These are phyloP conservation scores for Poeciliopsis gracilis DNA, from an alignment of 2,797 vertebrate species.

Conservation along the genomic window DNA sequence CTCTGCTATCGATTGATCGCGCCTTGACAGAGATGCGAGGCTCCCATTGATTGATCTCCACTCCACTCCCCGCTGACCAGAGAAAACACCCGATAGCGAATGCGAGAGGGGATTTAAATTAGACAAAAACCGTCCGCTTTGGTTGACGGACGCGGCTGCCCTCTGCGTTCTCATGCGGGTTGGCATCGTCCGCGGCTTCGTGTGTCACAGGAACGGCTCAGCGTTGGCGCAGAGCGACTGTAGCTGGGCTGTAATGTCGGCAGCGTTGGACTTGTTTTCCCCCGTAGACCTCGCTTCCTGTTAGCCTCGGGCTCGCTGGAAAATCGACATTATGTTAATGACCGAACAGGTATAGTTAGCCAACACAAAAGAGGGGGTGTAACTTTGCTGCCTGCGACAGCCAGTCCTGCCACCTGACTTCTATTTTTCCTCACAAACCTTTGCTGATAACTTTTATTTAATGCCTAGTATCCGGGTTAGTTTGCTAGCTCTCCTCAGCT, in stretches of 20 bases:
- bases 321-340: slow-evolving; percentile 62
- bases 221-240: slow-evolving; percentile 36
- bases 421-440: slow-evolving; percentile 13
- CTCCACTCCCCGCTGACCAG: slow-evolving; percentile 78
- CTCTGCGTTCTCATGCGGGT: slow-evolving; percentile 7
- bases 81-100: slow-evolving; percentile 72
- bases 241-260: slow-evolving; percentile 70
- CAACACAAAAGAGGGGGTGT: slow-evolving; percentile 32
- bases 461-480: slow-evolving; percentile 32
- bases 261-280: slow-evolving; percentile 74
- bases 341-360: slow-evolving; percentile 50
- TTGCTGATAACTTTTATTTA: slow-evolving; percentile 49
- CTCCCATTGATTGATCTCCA: slow-evolving; percentile 82
- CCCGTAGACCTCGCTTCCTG: slow-evolving; percentile 73
- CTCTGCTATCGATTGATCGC: slow-evolving; percentile 58
- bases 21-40: slow-evolving; percentile 68
- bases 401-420: slow-evolving; percentile 11
- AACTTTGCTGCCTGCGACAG: slow-evolving; percentile 19
- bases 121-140: slow-evolving; percentile 43
- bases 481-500: slow-evolving; percentile 61
- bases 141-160: slow-evolving; percentile 39
- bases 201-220: background rate
- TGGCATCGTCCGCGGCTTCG: slow-evolving; percentile 1
- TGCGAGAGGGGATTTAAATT: slow-evolving; percentile 74
- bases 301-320: slow-evolving; percentile 72